Conservation (phyloP, 1,140 invertebrate genomes). For the Pararge aegeria region DNA sequence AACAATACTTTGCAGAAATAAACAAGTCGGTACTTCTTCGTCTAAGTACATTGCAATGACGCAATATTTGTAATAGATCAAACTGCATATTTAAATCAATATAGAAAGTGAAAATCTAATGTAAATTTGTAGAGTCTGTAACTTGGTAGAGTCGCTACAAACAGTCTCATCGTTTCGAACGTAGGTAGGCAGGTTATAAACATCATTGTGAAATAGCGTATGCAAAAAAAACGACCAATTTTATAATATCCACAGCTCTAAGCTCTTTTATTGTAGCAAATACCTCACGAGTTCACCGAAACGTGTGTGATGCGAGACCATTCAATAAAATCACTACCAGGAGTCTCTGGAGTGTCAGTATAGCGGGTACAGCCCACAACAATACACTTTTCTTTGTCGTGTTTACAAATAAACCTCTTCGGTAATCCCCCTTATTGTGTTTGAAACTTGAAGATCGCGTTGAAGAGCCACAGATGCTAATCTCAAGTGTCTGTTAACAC, state of each 20-base stretch:
- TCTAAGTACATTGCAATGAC: too few species aligned
- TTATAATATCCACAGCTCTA: slow-evolving; percentile 9
- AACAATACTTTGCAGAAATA: too few species aligned
- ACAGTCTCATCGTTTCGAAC: too few species aligned
- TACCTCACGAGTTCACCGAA: slow-evolving; percentile 62
- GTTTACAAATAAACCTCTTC: slow-evolving; percentile 79
- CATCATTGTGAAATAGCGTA: neutral
- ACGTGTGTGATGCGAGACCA: slow-evolving; percentile 59
- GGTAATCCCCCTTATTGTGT: slow-evolving; percentile 70
- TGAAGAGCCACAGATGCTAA: slow-evolving; percentile 75
- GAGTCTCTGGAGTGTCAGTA: slow-evolving; percentile 45
- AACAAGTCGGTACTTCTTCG: too few species aligned
- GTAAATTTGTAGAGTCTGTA: too few species aligned
- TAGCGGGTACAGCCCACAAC: slow-evolving; percentile 36
- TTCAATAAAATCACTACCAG: slow-evolving; percentile 68
- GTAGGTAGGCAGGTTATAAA: neutral
- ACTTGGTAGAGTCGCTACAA: too few species aligned
- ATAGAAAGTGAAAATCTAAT: too few species aligned
- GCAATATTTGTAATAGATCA: too few species aligned
- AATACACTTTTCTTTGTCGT: slow-evolving; percentile 67
- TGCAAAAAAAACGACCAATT: slow-evolving; percentile 3
- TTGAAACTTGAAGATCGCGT: slow-evolving; percentile 59
- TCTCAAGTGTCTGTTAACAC: slow-evolving; percentile 78
- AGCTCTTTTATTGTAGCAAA: slow-evolving; percentile 33
- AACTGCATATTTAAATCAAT: too few species aligned